Conservation (phyloP, 2,113 vertebrate genomes). For the Rhagologus leucostigma region DNA sequence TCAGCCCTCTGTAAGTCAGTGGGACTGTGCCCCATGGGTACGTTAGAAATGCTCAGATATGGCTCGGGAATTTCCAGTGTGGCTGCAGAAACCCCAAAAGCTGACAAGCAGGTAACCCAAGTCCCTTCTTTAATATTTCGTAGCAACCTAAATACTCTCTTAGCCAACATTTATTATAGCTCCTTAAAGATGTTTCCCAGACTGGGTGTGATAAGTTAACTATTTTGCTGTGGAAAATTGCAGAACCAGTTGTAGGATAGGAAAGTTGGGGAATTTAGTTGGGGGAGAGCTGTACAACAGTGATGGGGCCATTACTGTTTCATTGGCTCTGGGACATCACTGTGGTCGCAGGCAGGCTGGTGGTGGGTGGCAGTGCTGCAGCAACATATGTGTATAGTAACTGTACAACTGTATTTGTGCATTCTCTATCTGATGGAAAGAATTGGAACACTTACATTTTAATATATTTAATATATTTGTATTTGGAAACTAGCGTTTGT, state of each 20-base stretch:
- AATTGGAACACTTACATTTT: not conserved
- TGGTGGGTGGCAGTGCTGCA: not conserved
- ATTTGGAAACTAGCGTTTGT: not conserved
- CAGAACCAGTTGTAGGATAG: not conserved
- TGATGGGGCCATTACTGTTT: not conserved
- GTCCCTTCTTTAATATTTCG: constrained; percentile 13
- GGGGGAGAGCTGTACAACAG: not conserved
- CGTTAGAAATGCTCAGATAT: not conserved
- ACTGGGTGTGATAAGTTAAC: not conserved
- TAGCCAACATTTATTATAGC: not conserved
- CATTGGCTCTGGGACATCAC: not conserved
- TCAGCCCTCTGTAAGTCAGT: not conserved
- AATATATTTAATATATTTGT: not conserved
- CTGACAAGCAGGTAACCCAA: not conserved
- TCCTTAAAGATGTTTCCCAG: constrained; percentile 24
- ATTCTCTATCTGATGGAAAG: not conserved
- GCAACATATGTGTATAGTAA: not conserved
- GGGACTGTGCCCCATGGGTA: not conserved
- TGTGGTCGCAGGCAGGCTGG: not conserved
- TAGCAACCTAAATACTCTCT: not conserved
- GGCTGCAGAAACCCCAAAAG: not conserved
- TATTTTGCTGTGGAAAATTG: not conserved
- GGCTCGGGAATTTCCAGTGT: not conserved
- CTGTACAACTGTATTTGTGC: not conserved
- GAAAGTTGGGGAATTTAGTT: not conserved